Base-by-base conservation (phyloP, 2,888 invertebrate genomes). In the Panopea generosa region DNA sequence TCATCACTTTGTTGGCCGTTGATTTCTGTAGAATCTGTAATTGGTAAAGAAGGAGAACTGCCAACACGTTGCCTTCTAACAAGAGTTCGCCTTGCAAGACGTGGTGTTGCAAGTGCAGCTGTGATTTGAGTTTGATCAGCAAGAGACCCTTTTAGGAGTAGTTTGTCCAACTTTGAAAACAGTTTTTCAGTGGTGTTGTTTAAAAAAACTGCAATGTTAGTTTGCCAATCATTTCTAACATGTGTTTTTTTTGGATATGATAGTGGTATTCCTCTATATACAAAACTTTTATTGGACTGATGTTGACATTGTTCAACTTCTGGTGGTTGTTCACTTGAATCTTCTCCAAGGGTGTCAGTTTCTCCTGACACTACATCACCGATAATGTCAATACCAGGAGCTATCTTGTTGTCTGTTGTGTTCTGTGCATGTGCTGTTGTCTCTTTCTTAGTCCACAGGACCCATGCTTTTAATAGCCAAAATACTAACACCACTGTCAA, bases 81-180 rank as follows among this genome's bases (percentile, higher is more conserved):
- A 7, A 73, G 76, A 24, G 65, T 26, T 18, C 75, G 55, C 20
- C 76, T 33, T 0, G 67, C 61, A 20, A 73, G 55, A 33, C 79
- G 71, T 11, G 79, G 75, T 16, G 79, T 76, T 0, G 72, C 65
- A 9, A 62, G 24, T 20, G 69, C 22, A 2, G 59, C 49, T 56
- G 56, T 59, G 16, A 53, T 55, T 53, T 71, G 67, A 18, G 67
- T 7, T 45, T 63, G 63, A 49, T 68, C 68, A 6, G 55, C 59
- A 16, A 63, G 33, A 2, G 47, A 2, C 11, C 61, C 63, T 38
- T 77, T 71, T 6, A 85, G 53, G n/a, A 88, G 65, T 27, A 79
- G 56, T 57, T 74, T 82, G 62, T 89, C 89, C n/a, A 89, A 76
- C 63, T 87, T 84, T 27, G 73, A 65, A 55, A 83, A 80, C 38